phyloP scores from a whole-genome alignment of 1,140 invertebrate genomes.

The Plodia interpunctella region DNA sequence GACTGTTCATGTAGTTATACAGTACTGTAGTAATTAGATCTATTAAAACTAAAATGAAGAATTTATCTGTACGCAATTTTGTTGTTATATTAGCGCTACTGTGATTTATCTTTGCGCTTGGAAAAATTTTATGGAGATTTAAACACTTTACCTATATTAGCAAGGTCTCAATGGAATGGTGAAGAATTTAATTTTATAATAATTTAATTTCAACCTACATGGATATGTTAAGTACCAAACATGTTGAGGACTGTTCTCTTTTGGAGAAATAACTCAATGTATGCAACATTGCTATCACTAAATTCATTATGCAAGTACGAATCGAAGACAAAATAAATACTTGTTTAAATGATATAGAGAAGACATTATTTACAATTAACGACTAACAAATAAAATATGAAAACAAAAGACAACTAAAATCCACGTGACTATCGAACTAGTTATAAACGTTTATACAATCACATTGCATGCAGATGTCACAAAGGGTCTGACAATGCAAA shows the following conservation, averaged over 20 bases:
- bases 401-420: slow-evolving; percentile 30
- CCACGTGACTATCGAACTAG: slow-evolving; percentile 40
- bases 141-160: too few species aligned
- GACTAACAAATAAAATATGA: slow-evolving; percentile 18
- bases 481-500: slow-evolving; percentile 3
- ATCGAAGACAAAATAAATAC: slow-evolving; percentile 19
- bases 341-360: background rate
- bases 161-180: too few species aligned
- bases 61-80: too few species aligned
- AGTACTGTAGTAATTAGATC: too few species aligned
- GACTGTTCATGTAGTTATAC: background rate
- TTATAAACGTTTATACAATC: slow-evolving; percentile 41
- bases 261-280: background rate
- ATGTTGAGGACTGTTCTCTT: background rate
- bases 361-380: slow-evolving; percentile 32
- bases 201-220: background rate
- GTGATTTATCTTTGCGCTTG: too few species aligned
- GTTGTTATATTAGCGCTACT: too few species aligned
- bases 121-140: too few species aligned
- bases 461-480: slow-evolving; percentile 38
- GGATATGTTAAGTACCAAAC: background rate
- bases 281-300: background rate
- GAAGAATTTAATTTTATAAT: too few species aligned
- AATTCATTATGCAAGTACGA: slow-evolving; percentile 10
- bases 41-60: too few species aligned